Evolutionary conservation across 1,140 invertebrate species (phyloP).

Genomic region (Diploscapter pachys): DNA sequence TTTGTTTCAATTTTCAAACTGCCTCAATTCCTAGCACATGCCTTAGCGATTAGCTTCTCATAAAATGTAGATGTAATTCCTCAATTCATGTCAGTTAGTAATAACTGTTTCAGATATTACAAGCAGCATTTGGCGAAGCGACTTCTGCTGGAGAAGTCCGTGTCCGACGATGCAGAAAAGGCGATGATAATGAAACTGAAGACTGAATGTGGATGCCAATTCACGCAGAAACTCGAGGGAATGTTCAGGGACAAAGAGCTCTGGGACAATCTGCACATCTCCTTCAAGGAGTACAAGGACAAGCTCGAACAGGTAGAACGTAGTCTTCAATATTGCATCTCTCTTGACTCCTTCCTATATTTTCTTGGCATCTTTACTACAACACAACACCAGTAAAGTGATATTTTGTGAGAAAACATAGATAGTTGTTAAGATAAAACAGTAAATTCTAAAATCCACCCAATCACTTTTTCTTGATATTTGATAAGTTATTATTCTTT

Average conservation of each 20-base stretch:
- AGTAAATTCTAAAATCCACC: too few species aligned
- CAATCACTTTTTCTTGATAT: too few species aligned
- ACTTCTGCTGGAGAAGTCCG: slow-evolving; percentile 92
- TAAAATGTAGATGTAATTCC: too few species aligned
- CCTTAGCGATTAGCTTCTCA: too few species aligned
- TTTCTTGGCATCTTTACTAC: not conserved
- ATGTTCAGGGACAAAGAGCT: slow-evolving; percentile 99
- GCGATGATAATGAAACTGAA: slow-evolving; percentile 99
- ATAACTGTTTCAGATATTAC: slow-evolving; percentile 64
- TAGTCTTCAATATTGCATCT: not conserved
- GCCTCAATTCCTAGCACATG: too few species aligned
- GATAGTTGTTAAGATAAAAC: too few species aligned
- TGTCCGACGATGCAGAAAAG: slow-evolving; percentile 98
- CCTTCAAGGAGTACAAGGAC: slow-evolving; percentile 67
- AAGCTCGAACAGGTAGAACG: not conserved
- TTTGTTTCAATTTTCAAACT: not conserved
- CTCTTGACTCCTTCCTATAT: slow-evolving; percentile 3
- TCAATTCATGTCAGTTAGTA: too few species aligned
- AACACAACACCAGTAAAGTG: too few species aligned
- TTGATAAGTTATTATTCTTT: too few species aligned
- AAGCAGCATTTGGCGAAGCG: slow-evolving; percentile 98
- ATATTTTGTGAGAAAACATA: too few species aligned
- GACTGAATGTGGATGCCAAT: slow-evolving; percentile 75
- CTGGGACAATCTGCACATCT: slow-evolving; percentile 96
- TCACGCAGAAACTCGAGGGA: slow-evolving; percentile 97